Base-by-base conservation (phyloP, 2,888 invertebrate genomes). In the Hirtodrosophila duncani region DNA sequence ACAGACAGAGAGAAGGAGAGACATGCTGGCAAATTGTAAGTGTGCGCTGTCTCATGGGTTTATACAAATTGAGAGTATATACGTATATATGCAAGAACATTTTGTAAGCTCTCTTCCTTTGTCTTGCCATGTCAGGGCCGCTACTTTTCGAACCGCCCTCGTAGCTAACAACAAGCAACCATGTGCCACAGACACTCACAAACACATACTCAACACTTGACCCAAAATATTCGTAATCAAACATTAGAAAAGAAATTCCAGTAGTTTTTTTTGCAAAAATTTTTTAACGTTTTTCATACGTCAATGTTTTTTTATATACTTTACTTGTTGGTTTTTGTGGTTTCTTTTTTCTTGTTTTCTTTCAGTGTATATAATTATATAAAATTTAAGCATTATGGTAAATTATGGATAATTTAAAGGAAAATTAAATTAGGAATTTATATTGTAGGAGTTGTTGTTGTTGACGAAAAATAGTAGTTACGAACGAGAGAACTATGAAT, bases 341-440 rank as follows among this genome's bases (percentile, higher is more conserved):
- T 55, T 65, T 63, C 52, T 68, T 44, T 62, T 43, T 26, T 56
- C 61, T 49, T 42, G 42, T 62, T 64, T 50, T 51, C 42, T 44
- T 37, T 26, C 66, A 49, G 49, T 60, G 68, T 74, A 49, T 74
- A 71, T 67, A 71, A 78, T 67, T 75, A 78, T 43, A 53, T 60
- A 59, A 60, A 46, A 37, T 55, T 31, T 46, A 57, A 46, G 44
- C 50, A 52, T n/a, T 62, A 62, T 68, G 59, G 31, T 39, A 38
- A 39, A 36, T 31, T 70, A 78, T 58, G 57, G 65, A 59, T 75
- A 80, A 67, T 69, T 75, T 72, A 69, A 72, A 67, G 62, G 58
- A 74, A 37, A 77, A 74, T 77, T 75, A 80, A 69, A 80, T 77
- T 75, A 77, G 67, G 72, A 72, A 63, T 77, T 72, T 68, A 62